phyloP scores from a whole-genome alignment of 2,113 vertebrate species.

The Lynx canadensis region DNA sequence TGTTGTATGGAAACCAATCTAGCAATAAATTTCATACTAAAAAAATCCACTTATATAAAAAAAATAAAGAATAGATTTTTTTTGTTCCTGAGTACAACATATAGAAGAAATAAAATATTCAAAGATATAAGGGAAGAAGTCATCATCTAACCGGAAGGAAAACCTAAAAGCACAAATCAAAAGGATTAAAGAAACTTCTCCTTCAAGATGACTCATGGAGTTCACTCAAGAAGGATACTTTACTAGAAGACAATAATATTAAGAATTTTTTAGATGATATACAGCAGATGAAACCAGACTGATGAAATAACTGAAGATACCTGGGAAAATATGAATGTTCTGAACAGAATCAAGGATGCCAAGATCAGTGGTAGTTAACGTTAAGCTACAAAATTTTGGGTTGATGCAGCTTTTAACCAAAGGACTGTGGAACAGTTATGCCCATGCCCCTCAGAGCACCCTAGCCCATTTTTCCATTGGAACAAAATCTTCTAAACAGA shows the following conservation, averaged over 20 bases:
- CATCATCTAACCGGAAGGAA: not conserved
- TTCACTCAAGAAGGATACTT: not conserved
- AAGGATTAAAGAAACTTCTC: not conserved
- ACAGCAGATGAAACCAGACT: not conserved
- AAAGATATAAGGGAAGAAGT: not conserved
- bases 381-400: not conserved
- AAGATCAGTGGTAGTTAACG: not conserved
- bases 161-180: not conserved
- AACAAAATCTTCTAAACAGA: not conserved
- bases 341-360: not conserved
- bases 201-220: not conserved
- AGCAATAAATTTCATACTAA: too few relatives aligned
- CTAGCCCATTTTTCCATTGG: not conserved
- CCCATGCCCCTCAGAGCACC: not conserved
- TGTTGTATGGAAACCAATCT: too few relatives aligned
- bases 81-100: not conserved
- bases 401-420: not conserved
- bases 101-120: not conserved
- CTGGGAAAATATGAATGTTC: not conserved
- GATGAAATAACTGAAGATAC: not conserved
- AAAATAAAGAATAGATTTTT: constrained; percentile 11
- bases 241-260: not conserved
- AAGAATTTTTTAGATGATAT: not conserved
- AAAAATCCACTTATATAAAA: too few relatives aligned
- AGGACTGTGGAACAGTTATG: not conserved